Evolutionary conservation across 1,140 invertebrate species (phyloP).

Genomic region (Brachionus asplanchnoidis): DNA sequence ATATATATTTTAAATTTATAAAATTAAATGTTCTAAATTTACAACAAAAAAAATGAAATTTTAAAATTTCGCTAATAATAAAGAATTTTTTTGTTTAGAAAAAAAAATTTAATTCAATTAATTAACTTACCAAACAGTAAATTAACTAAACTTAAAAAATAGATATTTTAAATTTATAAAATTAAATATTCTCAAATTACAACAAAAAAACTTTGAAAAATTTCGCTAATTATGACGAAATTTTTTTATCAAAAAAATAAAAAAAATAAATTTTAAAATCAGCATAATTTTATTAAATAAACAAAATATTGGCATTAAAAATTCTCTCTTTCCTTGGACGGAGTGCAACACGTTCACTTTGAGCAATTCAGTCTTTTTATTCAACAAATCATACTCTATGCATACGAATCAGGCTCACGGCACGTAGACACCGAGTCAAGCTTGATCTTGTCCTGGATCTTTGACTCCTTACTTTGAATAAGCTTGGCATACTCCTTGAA

Average conservation of each 20-base stretch:
- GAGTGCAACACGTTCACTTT: neutral
- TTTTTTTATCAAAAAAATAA: neutral
- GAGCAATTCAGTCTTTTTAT: neutral
- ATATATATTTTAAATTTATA: no score
- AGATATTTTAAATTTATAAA: neutral
- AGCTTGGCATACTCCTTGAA: slow-evolving; percentile 40
- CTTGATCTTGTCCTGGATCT: neutral
- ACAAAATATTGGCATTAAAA: neutral
- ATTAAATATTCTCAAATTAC: neutral
- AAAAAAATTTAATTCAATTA: no score
- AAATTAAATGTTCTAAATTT: no score
- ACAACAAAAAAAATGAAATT: no score
- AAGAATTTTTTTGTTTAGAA: no score
- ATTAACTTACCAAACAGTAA: no score
- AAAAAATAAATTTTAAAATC: neutral
- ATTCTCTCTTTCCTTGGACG: neutral
- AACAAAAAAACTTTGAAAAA: neutral
- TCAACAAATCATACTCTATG: neutral
- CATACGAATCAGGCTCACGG: slow-evolving; percentile 24
- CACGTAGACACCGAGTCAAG: neutral
- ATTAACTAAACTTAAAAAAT: no score
- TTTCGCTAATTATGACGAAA: neutral
- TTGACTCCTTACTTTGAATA: neutral
- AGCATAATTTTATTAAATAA: neutral
- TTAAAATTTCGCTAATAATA: no score